Conservation (phyloP, 2,113 vertebrate genomes). For the Pungitius pungitius region DNA sequence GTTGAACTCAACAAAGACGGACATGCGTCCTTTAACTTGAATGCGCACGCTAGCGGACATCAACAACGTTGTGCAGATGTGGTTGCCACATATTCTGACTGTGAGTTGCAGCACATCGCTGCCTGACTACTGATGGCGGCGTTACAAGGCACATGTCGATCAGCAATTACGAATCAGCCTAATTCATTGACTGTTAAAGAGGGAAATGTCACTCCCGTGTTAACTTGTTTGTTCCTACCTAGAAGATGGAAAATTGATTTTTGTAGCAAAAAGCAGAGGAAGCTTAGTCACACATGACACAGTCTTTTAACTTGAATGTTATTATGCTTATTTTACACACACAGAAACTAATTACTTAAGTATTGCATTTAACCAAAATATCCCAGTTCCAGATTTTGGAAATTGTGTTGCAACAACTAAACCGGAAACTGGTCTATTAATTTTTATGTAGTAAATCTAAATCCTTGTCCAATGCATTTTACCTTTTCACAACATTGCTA, state of each 20-base stretch:
- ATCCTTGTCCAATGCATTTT: background rate
- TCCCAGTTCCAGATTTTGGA: background rate
- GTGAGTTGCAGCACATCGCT: slow-evolving; percentile 15
- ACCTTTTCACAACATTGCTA: background rate
- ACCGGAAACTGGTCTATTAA: background rate
- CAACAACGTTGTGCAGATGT: background rate
- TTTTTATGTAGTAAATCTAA: background rate
- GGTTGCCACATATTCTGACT: slow-evolving; percentile 9
- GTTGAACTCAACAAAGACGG: background rate
- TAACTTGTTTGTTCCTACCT: slow-evolving; percentile 48
- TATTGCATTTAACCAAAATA: background rate
- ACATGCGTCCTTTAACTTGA: slow-evolving; percentile 13
- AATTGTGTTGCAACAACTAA: background rate
- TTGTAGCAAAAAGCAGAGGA: slow-evolving; percentile 37
- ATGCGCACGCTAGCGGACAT: background rate
- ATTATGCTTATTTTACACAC: slow-evolving; percentile 10
- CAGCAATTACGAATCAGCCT: slow-evolving; percentile 34
- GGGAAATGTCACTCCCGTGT: slow-evolving; percentile 33
- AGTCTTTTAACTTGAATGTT: slow-evolving; percentile 25
- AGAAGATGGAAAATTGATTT: slow-evolving; percentile 36
- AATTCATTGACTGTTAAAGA: slow-evolving; percentile 27
- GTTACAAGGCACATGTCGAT: slow-evolving; percentile 7
- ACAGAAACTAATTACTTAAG: slow-evolving; percentile 6
- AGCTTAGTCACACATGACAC: slow-evolving; percentile 31
- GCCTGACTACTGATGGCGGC: slow-evolving; percentile 3